Evolutionary conservation across 2,113 vertebrate species (phyloP).

Genomic region (Chamaetylas fuelleborni): DNA sequence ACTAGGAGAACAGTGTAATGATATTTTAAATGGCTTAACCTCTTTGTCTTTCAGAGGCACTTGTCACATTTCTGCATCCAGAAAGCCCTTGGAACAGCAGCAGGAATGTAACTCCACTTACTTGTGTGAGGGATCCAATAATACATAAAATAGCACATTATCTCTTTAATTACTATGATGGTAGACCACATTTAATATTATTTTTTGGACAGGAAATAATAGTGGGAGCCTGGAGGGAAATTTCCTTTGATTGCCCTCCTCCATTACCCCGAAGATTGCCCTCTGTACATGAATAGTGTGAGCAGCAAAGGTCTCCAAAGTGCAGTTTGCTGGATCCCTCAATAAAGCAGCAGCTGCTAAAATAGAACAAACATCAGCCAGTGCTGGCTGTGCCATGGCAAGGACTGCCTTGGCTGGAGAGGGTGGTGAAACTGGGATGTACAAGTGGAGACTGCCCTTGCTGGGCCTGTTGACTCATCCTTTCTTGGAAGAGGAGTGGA

Average conservation of each 20-base stretch:
- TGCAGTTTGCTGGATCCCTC: background rate
- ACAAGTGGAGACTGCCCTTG: background rate
- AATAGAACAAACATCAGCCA: background rate
- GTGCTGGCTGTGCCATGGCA: background rate
- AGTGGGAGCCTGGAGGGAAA: background rate
- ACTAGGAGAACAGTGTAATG: background rate
- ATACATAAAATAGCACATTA: background rate
- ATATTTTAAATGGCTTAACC: background rate
- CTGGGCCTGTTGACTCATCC: background rate
- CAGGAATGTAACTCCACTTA: background rate
- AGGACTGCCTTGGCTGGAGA: background rate
- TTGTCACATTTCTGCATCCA: rapidly evolving
- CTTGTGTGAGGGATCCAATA: background rate
- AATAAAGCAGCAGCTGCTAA: background rate
- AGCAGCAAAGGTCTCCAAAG: background rate
- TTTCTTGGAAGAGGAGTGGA: background rate
- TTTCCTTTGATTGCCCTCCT: background rate
- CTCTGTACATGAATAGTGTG: background rate
- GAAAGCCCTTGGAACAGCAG: background rate
- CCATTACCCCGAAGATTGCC: background rate
- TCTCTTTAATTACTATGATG: background rate
- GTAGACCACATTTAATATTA: background rate
- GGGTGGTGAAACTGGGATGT: background rate
- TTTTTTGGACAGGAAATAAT: background rate
- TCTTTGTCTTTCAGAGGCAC: background rate